Evolutionary conservation across 2,797 vertebrate genomes (phyloP).

Genomic region (Danio kyathit): DNA sequence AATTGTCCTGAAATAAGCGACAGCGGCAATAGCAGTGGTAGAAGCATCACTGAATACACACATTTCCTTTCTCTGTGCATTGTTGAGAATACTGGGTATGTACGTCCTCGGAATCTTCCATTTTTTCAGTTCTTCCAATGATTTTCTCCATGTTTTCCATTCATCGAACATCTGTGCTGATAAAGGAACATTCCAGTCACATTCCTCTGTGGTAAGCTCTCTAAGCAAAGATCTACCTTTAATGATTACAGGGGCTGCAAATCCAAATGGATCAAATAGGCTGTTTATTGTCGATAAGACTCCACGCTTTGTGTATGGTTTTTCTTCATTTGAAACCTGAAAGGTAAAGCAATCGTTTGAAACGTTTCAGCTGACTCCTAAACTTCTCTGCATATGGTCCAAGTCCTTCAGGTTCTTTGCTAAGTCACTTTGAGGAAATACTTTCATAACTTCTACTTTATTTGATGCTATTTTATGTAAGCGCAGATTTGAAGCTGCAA

Average conservation of each 20-base stretch:
- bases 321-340: background rate
- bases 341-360: background rate
- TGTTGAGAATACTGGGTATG: background rate
- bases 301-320: background rate
- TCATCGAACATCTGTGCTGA: background rate
- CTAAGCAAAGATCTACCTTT: background rate
- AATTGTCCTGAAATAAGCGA: constrained; percentile 15
- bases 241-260: background rate
- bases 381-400: background rate
- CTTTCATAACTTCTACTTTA: background rate
- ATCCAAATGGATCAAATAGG: background rate
- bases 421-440: background rate
- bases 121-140: background rate
- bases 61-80: background rate
- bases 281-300: background rate
- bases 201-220: background rate
- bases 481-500: background rate
- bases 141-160: background rate
- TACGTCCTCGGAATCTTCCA: constrained; percentile 33
- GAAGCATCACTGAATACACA: constrained; percentile 14
- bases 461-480: background rate
- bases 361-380: background rate
- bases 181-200: background rate
- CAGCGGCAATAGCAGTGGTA: constrained; percentile 3
- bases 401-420: background rate